phyloP scores from a whole-genome alignment of 2,797 vertebrate genomes.

The Podarcis lilfordi region DNA sequence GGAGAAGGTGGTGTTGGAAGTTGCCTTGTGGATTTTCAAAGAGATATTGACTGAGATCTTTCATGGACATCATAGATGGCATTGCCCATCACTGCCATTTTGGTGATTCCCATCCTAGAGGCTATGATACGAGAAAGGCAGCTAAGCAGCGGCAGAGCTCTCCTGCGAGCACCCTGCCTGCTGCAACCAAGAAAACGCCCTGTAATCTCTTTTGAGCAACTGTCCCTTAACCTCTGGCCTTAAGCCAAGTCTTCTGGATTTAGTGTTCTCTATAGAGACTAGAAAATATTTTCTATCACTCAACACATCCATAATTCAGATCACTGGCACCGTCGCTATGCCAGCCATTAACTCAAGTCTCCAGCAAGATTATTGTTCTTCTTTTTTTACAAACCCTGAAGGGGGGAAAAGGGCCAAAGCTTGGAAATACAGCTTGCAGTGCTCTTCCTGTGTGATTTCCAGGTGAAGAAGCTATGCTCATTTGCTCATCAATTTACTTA shows the following conservation, averaged over 20 bases:
- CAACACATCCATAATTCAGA: conserved; percentile 10
- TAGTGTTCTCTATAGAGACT: background rate
- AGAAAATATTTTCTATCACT: background rate
- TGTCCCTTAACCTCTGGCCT: background rate
- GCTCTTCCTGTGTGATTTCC: background rate
- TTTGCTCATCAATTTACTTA: conserved; percentile 12
- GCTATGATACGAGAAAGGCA: background rate
- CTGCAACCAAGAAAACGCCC: background rate
- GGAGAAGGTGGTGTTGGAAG: too few relatives aligned
- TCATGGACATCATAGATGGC: too few relatives aligned
- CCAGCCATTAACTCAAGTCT: background rate
- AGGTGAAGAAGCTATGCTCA: background rate
- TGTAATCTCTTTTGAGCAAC: background rate
- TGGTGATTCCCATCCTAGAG: background rate
- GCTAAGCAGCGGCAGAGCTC: background rate
- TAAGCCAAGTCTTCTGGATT: conserved; percentile 5
- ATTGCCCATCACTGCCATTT: background rate
- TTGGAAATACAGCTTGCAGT: background rate
- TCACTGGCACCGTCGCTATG: background rate
- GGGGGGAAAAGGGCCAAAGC: background rate
- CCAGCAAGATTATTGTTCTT: background rate
- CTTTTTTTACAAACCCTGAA: background rate
- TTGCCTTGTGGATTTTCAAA: too few relatives aligned
- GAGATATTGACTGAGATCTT: too few relatives aligned
- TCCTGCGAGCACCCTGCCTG: background rate